A percentile compares a stretch with the other conserved stretches of the same genome.
Evolutionary conservation across 23 tunicate genomes (phyloP).

Genomic region (Ciona savignyi): DNA sequence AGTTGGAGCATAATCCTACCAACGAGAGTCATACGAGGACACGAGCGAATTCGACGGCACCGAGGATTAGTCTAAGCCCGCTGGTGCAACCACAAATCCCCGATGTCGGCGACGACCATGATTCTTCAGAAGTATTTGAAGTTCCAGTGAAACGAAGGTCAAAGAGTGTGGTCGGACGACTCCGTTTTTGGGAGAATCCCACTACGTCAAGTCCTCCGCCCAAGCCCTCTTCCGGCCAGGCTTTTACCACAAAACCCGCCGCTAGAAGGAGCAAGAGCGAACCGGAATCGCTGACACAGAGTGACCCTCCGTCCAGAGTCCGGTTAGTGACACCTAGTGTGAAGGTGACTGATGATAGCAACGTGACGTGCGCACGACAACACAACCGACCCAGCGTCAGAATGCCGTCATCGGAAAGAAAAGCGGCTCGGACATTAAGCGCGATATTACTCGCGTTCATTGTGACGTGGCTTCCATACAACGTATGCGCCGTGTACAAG

Average conservation of each 20-base stretch:
- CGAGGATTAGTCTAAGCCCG: not conserved
- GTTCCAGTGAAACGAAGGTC: not conserved
- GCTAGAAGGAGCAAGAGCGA: not conserved
- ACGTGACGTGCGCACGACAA: not conserved
- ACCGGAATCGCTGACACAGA: not conserved
- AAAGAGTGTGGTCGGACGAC: not conserved
- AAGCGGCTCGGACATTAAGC: slow-evolving; percentile 78
- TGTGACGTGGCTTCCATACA: slow-evolving; percentile 88
- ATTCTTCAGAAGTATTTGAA: not conserved
- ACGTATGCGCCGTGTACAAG: slow-evolving; percentile 60
- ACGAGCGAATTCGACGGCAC: not conserved
- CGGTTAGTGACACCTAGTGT: not conserved
- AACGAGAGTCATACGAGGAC: not conserved
- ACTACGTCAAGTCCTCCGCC: not conserved
- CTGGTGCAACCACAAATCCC: not conserved
- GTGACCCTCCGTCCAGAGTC: not conserved
- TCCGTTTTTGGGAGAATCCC: not conserved
- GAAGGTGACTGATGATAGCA: not conserved
- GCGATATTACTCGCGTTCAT: slow-evolving; percentile 86
- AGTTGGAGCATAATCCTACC: too few species aligned
- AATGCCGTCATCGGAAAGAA: slow-evolving; percentile 75
- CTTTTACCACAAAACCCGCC: not conserved
- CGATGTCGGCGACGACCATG: not conserved
- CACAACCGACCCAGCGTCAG: not conserved
- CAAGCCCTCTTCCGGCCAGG: not conserved